Evolutionary conservation across 2,113 vertebrate genomes (phyloP).

Genomic region (Anser cygnoides): DNA sequence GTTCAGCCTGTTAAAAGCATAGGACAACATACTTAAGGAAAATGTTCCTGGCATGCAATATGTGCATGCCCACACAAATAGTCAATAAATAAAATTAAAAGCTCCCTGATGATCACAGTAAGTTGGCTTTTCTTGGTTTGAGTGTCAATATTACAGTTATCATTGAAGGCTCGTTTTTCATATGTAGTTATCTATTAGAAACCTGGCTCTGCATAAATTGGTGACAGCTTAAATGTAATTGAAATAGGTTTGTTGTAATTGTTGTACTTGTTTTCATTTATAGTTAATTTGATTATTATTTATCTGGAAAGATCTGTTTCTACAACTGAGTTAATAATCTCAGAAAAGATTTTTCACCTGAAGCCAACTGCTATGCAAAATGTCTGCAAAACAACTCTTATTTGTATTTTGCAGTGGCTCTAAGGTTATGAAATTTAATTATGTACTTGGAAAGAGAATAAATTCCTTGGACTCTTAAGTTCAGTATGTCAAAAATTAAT

Average conservation of each 20-base stretch:
- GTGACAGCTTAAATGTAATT: neutral
- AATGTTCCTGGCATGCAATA: neutral
- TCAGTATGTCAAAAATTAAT: slow-evolving; percentile 7
- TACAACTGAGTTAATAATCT: neutral
- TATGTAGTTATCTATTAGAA: neutral
- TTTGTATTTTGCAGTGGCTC: slow-evolving; percentile 37
- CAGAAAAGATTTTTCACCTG: neutral
- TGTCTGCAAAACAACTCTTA: slow-evolving; percentile 23
- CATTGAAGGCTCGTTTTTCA: neutral
- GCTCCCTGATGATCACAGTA: neutral
- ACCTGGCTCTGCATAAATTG: neutral
- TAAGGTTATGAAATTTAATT: slow-evolving; percentile 56
- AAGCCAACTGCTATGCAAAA: slow-evolving; percentile 1
- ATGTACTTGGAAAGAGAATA: slow-evolving; percentile 26
- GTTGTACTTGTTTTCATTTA: neutral
- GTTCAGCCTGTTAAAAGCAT: neutral
- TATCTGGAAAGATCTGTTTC: neutral
- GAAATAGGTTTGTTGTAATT: neutral
- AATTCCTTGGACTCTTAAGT: slow-evolving; percentile 17
- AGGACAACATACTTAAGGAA: neutral
- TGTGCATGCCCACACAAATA: neutral
- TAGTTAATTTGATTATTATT: neutral
- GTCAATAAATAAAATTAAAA: neutral
- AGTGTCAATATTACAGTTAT: neutral
- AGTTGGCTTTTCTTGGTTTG: neutral